phyloP scores from a whole-genome alignment of 2,113 vertebrate species.

The Furnarius figulus region DNA sequence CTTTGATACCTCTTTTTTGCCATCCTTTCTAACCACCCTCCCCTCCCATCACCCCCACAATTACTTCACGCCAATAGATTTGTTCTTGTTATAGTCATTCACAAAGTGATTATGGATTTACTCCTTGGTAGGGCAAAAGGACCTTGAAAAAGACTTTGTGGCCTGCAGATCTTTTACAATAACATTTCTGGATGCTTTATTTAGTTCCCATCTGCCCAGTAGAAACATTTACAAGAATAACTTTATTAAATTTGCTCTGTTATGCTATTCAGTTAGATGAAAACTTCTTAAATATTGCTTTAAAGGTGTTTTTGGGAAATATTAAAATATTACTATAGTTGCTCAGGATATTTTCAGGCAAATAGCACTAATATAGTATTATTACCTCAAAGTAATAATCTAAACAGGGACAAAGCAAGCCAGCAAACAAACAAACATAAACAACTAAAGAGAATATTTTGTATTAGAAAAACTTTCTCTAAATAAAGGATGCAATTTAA shows the following conservation, averaged over 20 bases:
- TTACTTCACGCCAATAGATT: neutral
- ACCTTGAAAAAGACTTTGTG: constrained; percentile 43
- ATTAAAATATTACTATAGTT: neutral
- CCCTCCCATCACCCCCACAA: fast-evolving
- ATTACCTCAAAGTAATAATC: neutral
- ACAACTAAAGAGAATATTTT: too few species aligned
- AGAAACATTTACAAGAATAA: constrained; percentile 9
- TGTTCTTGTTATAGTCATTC: neutral
- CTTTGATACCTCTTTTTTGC: neutral
- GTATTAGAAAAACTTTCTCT: neutral
- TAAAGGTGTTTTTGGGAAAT: constrained; percentile 27
- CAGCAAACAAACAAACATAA: neutral
- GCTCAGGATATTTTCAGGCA: neutral
- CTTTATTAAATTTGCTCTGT: constrained; percentile 43
- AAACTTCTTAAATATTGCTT: constrained; percentile 44
- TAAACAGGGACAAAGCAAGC: neutral
- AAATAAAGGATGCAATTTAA: neutral
- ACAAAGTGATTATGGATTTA: neutral
- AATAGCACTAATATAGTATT: neutral
- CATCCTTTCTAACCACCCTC: neutral
- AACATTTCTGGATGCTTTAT: neutral
- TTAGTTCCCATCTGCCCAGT: neutral
- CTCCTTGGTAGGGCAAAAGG: neutral
- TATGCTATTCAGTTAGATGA: constrained; percentile 31
- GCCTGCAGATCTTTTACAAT: neutral